Base-by-base conservation (phyloP, 2,888 invertebrate species). In the Platypus cylindrus region DNA sequence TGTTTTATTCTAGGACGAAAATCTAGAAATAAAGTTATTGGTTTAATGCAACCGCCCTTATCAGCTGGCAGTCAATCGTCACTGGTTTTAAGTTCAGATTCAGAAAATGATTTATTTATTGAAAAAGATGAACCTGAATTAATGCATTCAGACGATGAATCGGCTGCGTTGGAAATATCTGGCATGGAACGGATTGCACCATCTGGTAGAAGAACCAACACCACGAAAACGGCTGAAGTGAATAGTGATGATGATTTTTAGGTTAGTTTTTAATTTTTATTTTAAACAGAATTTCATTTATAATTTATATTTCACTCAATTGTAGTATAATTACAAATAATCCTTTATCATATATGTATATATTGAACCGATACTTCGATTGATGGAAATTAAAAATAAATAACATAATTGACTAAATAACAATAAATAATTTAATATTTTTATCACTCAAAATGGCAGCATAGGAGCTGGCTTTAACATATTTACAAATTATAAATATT, bases 111-210 rank as follows among this genome's bases (percentile, higher is more conserved):
- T 33, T 46, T 62, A 9, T 58, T 62, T 31, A 40, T 63, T 11
- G 61, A 62, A 39, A 61, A 58, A 25, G 61, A 62, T 27, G 63
- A 62, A 40, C 57, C 59, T 1, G 62, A 62, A 39, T 41, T 62
- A 36, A 51, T 54, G 37, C 56, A 56, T 23, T 60, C 60, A 1
- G 60, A 62, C 32, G 63, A 60, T 15, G 60, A 62, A 34, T 60
- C 60, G 9, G 41, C 62, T 27, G 59, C 53, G 3, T 45, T 62
- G 32, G 63, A 63, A 31, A 38, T 62, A 27, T 56, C 60, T 2
- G 49, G 43, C 3, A 44, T 58, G 34, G 59, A 60, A 23, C 48
- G 55, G 34, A 44, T 48, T 24, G 55, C 54, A 2, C 46, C 51
- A 4, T 54, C 57, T 26, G 56, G 52, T 4, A 49, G 58, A 23